Conservation (phyloP, 2,797 vertebrate species). For the Buceros bicornis region DNA sequence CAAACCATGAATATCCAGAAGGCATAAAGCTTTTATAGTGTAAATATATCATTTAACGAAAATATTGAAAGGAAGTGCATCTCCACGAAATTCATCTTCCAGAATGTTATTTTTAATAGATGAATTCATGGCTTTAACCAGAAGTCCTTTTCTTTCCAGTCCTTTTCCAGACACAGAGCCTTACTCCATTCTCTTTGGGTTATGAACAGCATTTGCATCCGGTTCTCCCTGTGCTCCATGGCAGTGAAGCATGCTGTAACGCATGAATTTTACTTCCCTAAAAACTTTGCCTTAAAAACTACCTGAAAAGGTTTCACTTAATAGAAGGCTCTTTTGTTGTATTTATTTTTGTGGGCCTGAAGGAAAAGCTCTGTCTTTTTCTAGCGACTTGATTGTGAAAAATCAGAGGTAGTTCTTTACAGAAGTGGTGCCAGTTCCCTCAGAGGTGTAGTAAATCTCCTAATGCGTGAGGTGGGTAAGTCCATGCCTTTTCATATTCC, state of each 20-base stretch:
- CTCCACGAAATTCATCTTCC: constrained; percentile 49
- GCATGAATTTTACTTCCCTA: background rate
- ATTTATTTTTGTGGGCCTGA: background rate
- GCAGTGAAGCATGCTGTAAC: background rate
- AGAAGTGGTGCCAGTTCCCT: background rate
- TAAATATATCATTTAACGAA: constrained; percentile 64
- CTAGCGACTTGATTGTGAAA: background rate
- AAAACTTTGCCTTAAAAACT: background rate
- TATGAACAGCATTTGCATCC: background rate
- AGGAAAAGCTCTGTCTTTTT: background rate
- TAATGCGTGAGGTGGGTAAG: background rate
- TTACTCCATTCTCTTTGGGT: background rate
- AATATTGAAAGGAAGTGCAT: constrained; percentile 48
- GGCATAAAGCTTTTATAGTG: constrained; percentile 44
- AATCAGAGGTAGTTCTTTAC: background rate
- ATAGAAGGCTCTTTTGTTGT: background rate
- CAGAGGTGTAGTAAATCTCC: background rate
- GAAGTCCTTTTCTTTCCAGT: constrained; percentile 7
- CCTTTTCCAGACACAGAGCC: background rate
- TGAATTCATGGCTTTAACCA: constrained; percentile 32
- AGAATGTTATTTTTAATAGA: constrained; percentile 59
- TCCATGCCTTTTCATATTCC: background rate
- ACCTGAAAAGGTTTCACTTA: background rate
- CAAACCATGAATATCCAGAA: constrained; percentile 56
- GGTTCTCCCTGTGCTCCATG: background rate